A percentile compares a stretch with the other conserved stretches of the same genome.
These are phyloP conservation scores for Ophthalmolycus amberensis DNA, from an alignment of 2,113 vertebrate species.

Conservation along the genomic window DNA sequence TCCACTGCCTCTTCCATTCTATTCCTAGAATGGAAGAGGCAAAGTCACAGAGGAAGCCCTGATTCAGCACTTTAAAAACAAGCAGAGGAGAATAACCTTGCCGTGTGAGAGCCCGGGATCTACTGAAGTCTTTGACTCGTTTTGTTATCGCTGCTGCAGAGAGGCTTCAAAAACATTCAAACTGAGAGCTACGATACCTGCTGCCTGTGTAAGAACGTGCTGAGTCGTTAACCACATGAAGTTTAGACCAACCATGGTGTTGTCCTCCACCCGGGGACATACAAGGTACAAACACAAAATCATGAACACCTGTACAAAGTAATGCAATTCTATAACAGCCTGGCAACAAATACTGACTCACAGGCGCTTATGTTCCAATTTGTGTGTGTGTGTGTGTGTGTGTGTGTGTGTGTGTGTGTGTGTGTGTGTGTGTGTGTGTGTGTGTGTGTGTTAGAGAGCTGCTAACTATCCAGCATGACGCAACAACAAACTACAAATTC, in stretches of 20 bases:
- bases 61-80: conserved; percentile 55
- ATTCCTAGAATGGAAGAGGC: conserved; percentile 16
- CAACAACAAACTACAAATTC: conserved; percentile 1
- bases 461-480: conserved; percentile 15
- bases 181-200: conserved; percentile 8
- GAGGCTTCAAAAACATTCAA: conserved; percentile 37
- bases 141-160: conserved; percentile 32
- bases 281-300: neutral
- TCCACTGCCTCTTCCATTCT: neutral
- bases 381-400: neutral
- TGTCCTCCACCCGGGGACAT: conserved; percentile 26
- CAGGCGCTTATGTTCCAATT: neutral
- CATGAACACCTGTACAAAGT: conserved; percentile 12
- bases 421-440: no score
- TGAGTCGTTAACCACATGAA: conserved; percentile 29
- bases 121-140: conserved; percentile 36
- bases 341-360: neutral
- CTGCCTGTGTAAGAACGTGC: conserved; percentile 25
- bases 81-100: conserved; percentile 53
- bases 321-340: neutral
- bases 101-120: conserved; percentile 16
- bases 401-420: neutral
- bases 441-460: neutral
- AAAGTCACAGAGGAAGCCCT: conserved; percentile 53
- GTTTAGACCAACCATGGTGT: conserved; percentile 30